Evolutionary conservation across 2,797 vertebrate species (phyloP).

Genomic region (Falco biarmicus): DNA sequence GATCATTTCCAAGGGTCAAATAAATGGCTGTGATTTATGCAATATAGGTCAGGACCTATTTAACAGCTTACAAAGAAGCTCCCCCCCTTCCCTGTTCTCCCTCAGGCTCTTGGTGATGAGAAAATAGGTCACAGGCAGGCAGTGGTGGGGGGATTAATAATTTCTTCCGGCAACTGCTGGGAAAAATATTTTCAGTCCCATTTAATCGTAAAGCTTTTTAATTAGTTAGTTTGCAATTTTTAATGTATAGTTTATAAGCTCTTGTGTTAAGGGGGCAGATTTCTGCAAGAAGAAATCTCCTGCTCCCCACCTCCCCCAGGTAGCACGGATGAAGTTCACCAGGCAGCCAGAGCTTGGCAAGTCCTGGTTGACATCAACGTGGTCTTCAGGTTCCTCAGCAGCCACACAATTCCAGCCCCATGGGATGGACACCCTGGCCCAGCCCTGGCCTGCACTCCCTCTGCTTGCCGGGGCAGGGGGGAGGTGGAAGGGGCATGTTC

Average conservation of each 20-base stretch:
- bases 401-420: neutral
- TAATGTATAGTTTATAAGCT: conserved; percentile 19
- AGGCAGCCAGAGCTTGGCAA: neutral
- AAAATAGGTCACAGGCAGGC: conserved; percentile 79
- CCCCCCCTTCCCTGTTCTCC: neutral
- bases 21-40: conserved; percentile 49
- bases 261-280: neutral
- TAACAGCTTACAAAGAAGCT: conserved; percentile 55
- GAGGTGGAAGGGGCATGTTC: neutral
- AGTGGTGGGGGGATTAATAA: conserved; percentile 65
- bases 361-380: accelerated
- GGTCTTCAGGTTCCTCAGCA: neutral
- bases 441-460: neutral
- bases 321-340: neutral
- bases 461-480: neutral
- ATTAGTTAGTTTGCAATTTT: conserved; percentile 70
- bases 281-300: conserved; percentile 25
- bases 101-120: conserved; percentile 34
- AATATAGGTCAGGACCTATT: conserved; percentile 76
- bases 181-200: conserved; percentile 69
- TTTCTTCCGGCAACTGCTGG: conserved; percentile 73
- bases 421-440: neutral
- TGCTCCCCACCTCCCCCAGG: neutral
- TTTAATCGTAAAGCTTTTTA: conserved; percentile 79
- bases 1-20: conserved; percentile 60